Evolutionary conservation across 2,797 vertebrate genomes (phyloP).

Genomic region (Triplophysa bombifrons): DNA sequence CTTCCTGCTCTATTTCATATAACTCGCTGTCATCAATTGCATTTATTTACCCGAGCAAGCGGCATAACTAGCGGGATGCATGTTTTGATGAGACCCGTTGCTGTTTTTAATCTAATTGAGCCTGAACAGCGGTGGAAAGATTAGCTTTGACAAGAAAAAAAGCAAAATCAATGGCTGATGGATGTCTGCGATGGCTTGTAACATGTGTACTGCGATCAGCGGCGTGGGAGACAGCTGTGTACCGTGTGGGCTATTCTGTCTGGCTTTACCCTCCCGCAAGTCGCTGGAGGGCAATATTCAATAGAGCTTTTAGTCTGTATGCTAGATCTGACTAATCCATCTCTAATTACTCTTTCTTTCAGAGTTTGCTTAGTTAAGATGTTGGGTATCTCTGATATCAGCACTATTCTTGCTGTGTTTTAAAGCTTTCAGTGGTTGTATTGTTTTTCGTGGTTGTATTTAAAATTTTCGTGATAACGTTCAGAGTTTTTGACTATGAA

Average conservation of each 20-base stretch:
- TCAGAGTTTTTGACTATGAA: background rate
- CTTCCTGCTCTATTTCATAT: slow-evolving; percentile 1
- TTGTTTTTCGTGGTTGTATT: too few relatives aligned
- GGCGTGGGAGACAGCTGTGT: slow-evolving; percentile 26
- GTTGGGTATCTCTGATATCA: slow-evolving; percentile 24
- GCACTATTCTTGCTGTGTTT: background rate
- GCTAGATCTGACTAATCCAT: slow-evolving; percentile 40
- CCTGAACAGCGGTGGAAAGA: slow-evolving; percentile 47
- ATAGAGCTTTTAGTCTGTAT: slow-evolving; percentile 41
- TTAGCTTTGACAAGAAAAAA: slow-evolving; percentile 54
- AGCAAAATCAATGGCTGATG: slow-evolving; percentile 51
- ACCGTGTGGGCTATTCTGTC: slow-evolving; percentile 21
- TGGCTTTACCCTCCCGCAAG: background rate
- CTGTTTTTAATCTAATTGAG: slow-evolving; percentile 53
- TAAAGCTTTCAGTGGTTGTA: background rate
- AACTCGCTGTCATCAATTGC: slow-evolving; percentile 10
- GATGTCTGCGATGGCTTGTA: slow-evolving; percentile 26
- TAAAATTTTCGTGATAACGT: too few relatives aligned
- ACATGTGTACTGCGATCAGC: slow-evolving; percentile 34
- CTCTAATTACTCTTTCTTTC: slow-evolving; percentile 40
- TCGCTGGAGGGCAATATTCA: slow-evolving; percentile 35
- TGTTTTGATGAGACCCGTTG: slow-evolving; percentile 32
- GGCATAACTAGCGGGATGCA: background rate
- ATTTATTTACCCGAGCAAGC: slow-evolving; percentile 33
- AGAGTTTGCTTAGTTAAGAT: slow-evolving; percentile 46